Evolutionary conservation across 2,797 vertebrate species (phyloP).

Genomic region (Somateria mollissima): DNA sequence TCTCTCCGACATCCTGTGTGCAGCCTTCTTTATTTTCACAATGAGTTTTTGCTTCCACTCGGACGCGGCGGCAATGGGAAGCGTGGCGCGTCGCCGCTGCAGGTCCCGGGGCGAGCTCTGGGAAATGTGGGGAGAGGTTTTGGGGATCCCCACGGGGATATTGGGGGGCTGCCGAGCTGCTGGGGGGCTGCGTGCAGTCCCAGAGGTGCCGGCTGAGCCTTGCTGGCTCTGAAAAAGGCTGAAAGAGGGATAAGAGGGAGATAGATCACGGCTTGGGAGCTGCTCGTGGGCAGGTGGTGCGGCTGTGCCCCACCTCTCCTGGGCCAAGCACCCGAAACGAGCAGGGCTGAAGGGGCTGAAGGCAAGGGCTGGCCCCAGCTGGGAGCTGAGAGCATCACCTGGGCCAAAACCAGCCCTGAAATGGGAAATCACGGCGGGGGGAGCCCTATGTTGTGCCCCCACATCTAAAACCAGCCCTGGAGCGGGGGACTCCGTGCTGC

Average conservation of each 20-base stretch:
- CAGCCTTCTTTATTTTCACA: background rate
- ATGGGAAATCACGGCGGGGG: accelerated
- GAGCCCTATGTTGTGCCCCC: accelerated
- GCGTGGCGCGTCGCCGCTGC: accelerated
- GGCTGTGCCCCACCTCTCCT: no score
- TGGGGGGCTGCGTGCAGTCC: background rate
- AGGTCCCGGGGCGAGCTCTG: background rate
- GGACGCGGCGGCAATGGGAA: background rate
- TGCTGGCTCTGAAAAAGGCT: no score
- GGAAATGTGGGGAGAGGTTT: background rate
- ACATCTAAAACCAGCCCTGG: background rate
- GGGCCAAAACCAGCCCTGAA: no score
- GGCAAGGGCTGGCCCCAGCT: no score
- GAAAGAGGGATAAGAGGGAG: no score
- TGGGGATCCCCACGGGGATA: background rate
- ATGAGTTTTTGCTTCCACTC: background rate
- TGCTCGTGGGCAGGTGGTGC: no score
- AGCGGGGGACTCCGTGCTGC: no score
- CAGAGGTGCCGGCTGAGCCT: no score
- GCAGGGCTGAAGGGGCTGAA: no score
- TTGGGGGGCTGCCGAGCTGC: background rate
- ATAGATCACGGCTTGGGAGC: accelerated
- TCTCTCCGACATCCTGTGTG: conserved; percentile 18
- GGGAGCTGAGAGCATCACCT: no score
- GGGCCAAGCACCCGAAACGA: no score